Percentiles rank a stretch among this genome's conserved stretches.
Evolutionary conservation across 2,797 vertebrate species (phyloP).

Genomic region (Coregonus suidteri): DNA sequence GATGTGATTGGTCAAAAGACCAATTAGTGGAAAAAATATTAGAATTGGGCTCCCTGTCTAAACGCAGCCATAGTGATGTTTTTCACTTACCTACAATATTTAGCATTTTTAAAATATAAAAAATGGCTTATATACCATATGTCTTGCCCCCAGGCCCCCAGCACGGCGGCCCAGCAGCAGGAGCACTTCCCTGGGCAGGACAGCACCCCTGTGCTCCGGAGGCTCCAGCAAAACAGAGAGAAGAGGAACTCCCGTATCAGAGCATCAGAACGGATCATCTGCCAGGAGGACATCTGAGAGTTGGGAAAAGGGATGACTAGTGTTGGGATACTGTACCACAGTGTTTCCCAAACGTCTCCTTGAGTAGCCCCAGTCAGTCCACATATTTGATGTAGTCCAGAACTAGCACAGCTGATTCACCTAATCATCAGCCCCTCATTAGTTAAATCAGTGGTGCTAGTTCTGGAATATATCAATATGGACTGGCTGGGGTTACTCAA

Average conservation of each 20-base stretch:
- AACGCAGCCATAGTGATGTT: no score
- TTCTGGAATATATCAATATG: no score
- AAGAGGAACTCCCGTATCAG: slow-evolving; percentile 73
- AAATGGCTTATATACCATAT: slow-evolving; percentile 7
- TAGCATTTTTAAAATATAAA: no score
- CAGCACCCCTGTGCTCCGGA: slow-evolving; percentile 68
- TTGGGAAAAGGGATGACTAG: background rate
- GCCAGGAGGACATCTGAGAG: slow-evolving; percentile 37
- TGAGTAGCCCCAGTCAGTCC: background rate
- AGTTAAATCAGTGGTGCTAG: no score
- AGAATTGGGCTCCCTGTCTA: no score
- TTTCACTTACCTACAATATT: no score
- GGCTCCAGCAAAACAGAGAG: slow-evolving; percentile 75
- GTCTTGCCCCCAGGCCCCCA: slow-evolving; percentile 41
- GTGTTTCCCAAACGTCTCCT: background rate
- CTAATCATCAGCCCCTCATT: no score
- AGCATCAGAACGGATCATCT: slow-evolving; percentile 62
- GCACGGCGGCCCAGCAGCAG: slow-evolving; percentile 32
- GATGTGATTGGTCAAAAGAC: no score
- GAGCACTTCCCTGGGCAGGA: slow-evolving; percentile 47
- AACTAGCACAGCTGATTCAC: no score
- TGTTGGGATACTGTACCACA: background rate
- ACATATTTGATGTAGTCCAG: no score
- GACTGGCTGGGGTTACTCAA: no score
- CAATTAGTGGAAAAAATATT: no score